Evolutionary conservation across 92 coral and sea anemone species (phyloP).

Genomic region (Heteractis magnifica): DNA sequence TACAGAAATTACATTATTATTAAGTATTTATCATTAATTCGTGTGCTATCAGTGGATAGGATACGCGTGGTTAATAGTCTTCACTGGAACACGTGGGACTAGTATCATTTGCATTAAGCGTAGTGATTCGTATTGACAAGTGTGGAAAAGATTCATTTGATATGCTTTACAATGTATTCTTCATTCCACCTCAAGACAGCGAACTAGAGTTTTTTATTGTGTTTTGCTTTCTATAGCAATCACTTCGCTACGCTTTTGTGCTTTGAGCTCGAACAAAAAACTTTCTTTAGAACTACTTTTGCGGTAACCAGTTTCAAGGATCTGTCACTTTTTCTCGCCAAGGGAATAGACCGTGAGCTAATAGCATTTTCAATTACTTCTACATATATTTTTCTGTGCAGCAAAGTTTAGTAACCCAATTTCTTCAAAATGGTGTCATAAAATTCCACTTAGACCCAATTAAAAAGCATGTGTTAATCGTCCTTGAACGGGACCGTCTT

Average conservation of each 20-base stretch:
- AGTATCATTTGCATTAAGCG: slow-evolving; percentile 11
- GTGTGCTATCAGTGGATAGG: not conserved
- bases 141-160: slow-evolving; percentile 10
- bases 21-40: not conserved
- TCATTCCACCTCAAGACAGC: slow-evolving; percentile 46
- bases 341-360: not conserved
- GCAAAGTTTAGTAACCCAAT: slow-evolving; percentile 15
- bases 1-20: no score
- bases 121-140: slow-evolving; percentile 4
- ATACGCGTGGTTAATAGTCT: not conserved
- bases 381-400: not conserved
- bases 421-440: slow-evolving; percentile 25
- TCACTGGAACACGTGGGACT: not conserved
- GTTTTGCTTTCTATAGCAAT: slow-evolving; percentile 44
- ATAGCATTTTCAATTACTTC: not conserved
- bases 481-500: slow-evolving; percentile 32
- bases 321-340: not conserved
- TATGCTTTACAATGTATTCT: slow-evolving; percentile 1
- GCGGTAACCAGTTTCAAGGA: slow-evolving; percentile 9
- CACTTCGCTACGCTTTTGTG: slow-evolving; percentile 38
- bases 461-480: slow-evolving; percentile 88
- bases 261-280: slow-evolving; percentile 1
- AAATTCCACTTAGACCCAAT: slow-evolving; percentile 85
- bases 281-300: not conserved
- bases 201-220: slow-evolving; percentile 51